Conservation (phyloP, 2,797 vertebrate species). For the Molossus alvarezi region DNA sequence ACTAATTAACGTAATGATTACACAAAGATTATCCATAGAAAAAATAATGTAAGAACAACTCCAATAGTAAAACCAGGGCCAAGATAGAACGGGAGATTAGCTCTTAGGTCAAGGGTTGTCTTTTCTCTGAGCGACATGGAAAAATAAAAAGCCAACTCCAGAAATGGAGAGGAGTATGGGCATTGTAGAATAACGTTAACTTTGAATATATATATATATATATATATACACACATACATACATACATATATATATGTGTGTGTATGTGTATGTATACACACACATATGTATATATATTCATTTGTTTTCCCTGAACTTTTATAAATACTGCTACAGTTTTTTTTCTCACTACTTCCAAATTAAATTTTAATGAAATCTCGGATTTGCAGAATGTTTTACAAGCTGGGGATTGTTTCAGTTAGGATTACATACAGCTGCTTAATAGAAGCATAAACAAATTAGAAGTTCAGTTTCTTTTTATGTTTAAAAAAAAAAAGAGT, state of each 20-base stretch:
- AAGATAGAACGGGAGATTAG: background rate
- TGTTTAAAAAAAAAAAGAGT: background rate
- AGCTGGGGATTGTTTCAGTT: constrained; percentile 14
- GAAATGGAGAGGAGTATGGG: background rate
- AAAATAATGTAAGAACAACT: background rate
- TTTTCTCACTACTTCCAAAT: constrained; percentile 52
- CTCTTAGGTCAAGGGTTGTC: background rate
- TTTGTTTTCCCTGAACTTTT: background rate
- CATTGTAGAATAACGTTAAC: background rate
- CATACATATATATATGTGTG: background rate
- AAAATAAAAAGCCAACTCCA: background rate
- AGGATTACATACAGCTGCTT: background rate
- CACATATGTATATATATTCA: background rate
- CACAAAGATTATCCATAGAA: background rate
- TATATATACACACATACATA: background rate
- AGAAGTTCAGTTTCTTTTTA: background rate
- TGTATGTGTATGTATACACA: too few relatives aligned
- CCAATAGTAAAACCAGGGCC: background rate
- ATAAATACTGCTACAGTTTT: constrained; percentile 1
- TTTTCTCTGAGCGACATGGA: background rate
- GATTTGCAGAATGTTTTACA: constrained; percentile 30
- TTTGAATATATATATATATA: background rate
- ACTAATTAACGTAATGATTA: background rate
- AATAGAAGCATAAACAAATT: background rate
- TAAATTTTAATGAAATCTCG: constrained; percentile 60